Base-by-base conservation (phyloP, 2,888 invertebrate genomes). In the Dione vanillae region DNA sequence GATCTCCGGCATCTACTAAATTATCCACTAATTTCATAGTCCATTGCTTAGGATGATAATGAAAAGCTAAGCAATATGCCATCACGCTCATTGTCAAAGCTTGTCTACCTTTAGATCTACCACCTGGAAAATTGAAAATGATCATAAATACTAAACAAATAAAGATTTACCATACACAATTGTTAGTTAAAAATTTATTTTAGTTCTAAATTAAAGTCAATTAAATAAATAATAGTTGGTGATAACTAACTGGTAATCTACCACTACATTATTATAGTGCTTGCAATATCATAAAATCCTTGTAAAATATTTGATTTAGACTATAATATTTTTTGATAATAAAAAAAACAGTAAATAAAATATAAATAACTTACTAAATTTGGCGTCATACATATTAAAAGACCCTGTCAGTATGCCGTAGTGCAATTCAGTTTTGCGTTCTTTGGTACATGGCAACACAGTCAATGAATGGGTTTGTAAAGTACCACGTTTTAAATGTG, bases 41-140 rank as follows among this genome's bases (percentile, higher is more conserved):
- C 96, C 96, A 96, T 67, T 92, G 92, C 69, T 93, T 94, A 0
- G 95, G 94, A 74, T 94, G 94, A 77, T 93, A 94, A 72, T 95
- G 87, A 76, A 94, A 94, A 0, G 94, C 93, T 73, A 93, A 89
- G 75, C 95, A 94, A 76, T 94, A 95, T 0, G 95, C 94, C 82
- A 94, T 94, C 0, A 94, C 92, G 41, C 94, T 93, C 90, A 95
- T 94, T 5, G 94, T 92, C 37, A 95, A 82, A 0, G 94, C 94
- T 80, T 95, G 95, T 62, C 89, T 85, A 2, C 92, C 93, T 78
- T 85, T 84, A 2, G 91, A 90, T 69, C 83, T 84, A 43, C 74
- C 80, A 74, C 87, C 92, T 92, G 59, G 3, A 75, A 75, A 58
- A 16, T 19, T n/a, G 35, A 61, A 52, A 8, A 27, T 27, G 2